Percentiles rank a stretch among this genome's conserved stretches.
These are phyloP conservation scores for Actinopyga echinites DNA, from an alignment of 53 echinoderm and acorn worm genomes.

Conservation along the genomic window DNA sequence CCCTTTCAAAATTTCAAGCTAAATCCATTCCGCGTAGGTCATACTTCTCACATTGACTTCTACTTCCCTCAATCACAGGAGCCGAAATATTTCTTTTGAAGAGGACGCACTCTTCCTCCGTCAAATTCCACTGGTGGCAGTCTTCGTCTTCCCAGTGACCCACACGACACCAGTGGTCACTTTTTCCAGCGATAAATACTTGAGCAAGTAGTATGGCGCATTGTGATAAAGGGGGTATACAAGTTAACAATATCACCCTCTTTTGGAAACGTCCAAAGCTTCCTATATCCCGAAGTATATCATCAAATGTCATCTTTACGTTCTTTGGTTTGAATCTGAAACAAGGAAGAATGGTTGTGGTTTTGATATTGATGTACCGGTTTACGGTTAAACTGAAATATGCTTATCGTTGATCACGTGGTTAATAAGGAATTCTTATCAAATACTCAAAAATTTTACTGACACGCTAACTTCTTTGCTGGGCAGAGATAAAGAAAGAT, in stretches of 20 bases:
- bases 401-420: no score
- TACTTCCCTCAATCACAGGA: not conserved
- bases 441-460: no score
- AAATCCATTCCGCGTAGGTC: not conserved
- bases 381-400: no score
- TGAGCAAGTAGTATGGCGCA: not conserved
- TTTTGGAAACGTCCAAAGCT: not conserved
- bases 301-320: slow-evolving; percentile 5
- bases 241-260: not conserved
- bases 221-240: not conserved
- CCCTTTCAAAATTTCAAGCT: no score
- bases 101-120: not conserved
- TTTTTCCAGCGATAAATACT: not conserved
- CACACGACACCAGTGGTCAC: no score
- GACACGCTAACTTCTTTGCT: no score
- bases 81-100: not conserved
- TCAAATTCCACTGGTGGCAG: not conserved
- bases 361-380: no score
- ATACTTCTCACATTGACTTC: not conserved
- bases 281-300: not conserved
- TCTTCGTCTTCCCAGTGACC: not conserved
- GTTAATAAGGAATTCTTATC: no score
- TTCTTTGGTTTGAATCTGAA: no score
- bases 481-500: no score
- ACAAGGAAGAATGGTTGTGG: no score